phyloP scores from a whole-genome alignment of 2,113 vertebrate genomes.

The Accipiter virgatus region DNA sequence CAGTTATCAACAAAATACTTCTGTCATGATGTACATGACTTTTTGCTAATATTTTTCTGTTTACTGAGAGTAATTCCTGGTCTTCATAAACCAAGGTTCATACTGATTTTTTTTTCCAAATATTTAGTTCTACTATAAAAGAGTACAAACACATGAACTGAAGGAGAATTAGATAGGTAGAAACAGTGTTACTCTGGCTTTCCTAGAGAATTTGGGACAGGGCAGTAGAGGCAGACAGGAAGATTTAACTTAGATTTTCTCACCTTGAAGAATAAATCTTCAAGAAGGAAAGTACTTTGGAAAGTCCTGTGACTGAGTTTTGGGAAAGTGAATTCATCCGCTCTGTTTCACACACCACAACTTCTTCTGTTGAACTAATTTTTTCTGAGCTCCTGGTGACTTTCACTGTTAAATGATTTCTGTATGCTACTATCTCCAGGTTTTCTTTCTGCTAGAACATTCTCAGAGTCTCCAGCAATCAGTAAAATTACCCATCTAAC shows the following conservation, averaged over 20 bases:
- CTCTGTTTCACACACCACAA: not conserved
- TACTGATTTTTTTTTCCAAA: not conserved
- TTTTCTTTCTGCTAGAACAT: not conserved
- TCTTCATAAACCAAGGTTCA: not conserved
- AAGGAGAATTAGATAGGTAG: not conserved
- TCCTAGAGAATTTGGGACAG: not conserved
- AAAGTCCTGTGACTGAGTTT: not conserved
- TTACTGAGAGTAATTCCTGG: not conserved
- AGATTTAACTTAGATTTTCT: not conserved
- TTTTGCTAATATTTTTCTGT: not conserved
- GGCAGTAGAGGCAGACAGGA: not conserved
- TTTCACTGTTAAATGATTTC: constrained; percentile 6
- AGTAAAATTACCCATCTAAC: not conserved
- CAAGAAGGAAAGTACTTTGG: not conserved
- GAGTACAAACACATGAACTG: not conserved
- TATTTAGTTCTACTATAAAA: not conserved
- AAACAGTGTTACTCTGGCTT: not conserved
- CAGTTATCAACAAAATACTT: not conserved
- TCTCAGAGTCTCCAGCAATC: not conserved
- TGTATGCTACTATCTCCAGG: not conserved
- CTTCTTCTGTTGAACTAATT: not conserved
- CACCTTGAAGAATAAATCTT: not conserved
- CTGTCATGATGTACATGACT: not conserved
- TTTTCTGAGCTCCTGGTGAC: constrained; percentile 10
- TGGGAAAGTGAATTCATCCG: fast-evolving